Percentiles rank a stretch among this genome's conserved stretches.
These are phyloP conservation scores for Rhopalosiphum nymphaeae DNA, from an alignment of 2,888 invertebrate genomes.

Conservation along the genomic window DNA sequence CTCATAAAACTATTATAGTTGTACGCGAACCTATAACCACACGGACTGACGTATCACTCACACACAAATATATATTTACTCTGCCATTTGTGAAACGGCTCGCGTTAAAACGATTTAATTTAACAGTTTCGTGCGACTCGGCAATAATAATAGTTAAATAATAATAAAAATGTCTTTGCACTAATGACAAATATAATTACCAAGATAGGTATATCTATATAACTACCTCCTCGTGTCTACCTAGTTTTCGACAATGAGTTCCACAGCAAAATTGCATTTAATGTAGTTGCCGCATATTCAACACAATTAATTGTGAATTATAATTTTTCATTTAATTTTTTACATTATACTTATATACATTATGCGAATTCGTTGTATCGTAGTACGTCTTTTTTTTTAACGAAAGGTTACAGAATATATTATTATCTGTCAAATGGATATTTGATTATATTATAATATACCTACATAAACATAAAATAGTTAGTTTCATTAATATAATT, in stretches of 20 bases:
- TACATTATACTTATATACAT: neutral
- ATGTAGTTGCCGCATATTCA: conserved; percentile 4
- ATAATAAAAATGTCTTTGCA: conserved; percentile 16
- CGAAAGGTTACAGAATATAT: neutral
- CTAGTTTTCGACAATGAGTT: conserved; percentile 20
- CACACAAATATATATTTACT: neutral
- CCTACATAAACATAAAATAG: no score
- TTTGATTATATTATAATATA: neutral
- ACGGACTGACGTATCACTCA: neutral
- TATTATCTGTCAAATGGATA: neutral
- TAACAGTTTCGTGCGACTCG: conserved; percentile 22
- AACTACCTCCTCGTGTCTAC: neutral
- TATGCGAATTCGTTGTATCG: neutral
- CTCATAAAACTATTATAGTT: neutral
- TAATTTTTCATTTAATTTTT: neutral
- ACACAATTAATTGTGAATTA: conserved; percentile 13
- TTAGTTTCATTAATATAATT: no score
- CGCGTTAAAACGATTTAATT: conserved; percentile 17
- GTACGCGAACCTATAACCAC: neutral
- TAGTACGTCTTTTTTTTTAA: neutral
- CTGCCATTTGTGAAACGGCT: neutral
- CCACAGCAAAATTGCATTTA: neutral
- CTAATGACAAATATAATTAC: conserved; percentile 34
- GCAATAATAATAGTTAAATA: conserved; percentile 23
- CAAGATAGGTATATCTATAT: neutral